Percentiles rank a stretch among this genome's conserved stretches.
Conservation (phyloP, 1,140 invertebrate genomes). For the Euura saliciscinereae region DNA sequence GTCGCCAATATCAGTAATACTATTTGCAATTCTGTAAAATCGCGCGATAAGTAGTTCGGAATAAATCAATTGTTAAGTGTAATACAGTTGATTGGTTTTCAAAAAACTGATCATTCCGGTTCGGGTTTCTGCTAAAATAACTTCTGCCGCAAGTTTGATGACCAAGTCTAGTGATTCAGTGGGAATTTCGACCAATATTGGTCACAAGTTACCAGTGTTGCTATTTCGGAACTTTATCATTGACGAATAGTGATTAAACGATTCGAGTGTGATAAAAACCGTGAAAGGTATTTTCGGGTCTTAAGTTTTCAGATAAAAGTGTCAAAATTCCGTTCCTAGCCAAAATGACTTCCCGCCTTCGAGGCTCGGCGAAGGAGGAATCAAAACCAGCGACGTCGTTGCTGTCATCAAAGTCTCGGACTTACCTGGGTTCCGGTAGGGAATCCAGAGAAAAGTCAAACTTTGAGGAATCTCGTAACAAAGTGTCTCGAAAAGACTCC, state of each 20-base stretch:
- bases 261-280: too few relatives aligned
- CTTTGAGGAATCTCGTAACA: slow-evolving; percentile 24
- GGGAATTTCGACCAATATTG: neutral
- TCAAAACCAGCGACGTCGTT: slow-evolving; percentile 15
- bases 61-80: too few relatives aligned
- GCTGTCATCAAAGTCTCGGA: slow-evolving; percentile 25
- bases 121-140: too few relatives aligned
- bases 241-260: too few relatives aligned
- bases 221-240: too few relatives aligned
- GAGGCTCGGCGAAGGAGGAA: slow-evolving; percentile 23
- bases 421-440: slow-evolving; percentile 20
- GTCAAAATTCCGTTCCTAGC: slow-evolving; percentile 22
- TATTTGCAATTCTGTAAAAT: too few relatives aligned
- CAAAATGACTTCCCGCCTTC: slow-evolving; percentile 47
- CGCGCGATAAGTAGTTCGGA: too few relatives aligned
- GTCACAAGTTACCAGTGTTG: too few relatives aligned
- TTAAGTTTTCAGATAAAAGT: too few relatives aligned
- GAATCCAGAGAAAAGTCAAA: slow-evolving; percentile 26
- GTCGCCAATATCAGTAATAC: neutral
- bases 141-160: neutral
- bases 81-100: too few relatives aligned
- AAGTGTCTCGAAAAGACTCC: slow-evolving; percentile 15
- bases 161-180: neutral
- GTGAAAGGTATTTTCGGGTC: too few relatives aligned
- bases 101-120: too few relatives aligned